Conservation (phyloP, 1,140 invertebrate species). For the Euschistus heros region DNA sequence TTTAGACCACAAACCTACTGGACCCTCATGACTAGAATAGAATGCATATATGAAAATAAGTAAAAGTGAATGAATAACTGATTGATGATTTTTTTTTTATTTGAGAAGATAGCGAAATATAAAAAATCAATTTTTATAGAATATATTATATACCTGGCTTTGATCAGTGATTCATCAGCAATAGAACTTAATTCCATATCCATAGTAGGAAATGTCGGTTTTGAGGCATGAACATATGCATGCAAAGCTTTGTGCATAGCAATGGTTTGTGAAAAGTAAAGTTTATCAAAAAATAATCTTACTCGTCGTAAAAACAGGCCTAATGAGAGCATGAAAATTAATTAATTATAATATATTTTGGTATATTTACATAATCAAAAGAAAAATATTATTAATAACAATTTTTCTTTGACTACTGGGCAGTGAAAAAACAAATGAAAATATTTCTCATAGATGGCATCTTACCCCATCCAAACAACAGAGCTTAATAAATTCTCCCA, state of each 20-base stretch:
- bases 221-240: conserved; percentile 41
- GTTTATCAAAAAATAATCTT: conserved; percentile 65
- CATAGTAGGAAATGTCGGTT: conserved; percentile 30
- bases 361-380: conserved; percentile 1
- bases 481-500: no score
- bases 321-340: conserved; percentile 40
- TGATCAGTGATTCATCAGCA: not conserved
- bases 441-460: no score
- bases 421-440: no score
- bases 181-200: conserved; percentile 33
- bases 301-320: conserved; percentile 70
- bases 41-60: not conserved
- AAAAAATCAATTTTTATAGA: no score
- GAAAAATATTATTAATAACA: no score
- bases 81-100: no score
- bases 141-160: not conserved
- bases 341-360: no score
- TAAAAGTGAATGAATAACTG: no score
- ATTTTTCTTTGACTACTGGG: no score
- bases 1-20: conserved; percentile 53
- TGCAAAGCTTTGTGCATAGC: conserved; percentile 54
- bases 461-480: no score
- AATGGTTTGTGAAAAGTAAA: conserved; percentile 69
- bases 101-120: no score
- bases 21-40: conserved; percentile 33